Conservation (phyloP, 2,113 vertebrate genomes). For the Oreochromis niloticus region DNA sequence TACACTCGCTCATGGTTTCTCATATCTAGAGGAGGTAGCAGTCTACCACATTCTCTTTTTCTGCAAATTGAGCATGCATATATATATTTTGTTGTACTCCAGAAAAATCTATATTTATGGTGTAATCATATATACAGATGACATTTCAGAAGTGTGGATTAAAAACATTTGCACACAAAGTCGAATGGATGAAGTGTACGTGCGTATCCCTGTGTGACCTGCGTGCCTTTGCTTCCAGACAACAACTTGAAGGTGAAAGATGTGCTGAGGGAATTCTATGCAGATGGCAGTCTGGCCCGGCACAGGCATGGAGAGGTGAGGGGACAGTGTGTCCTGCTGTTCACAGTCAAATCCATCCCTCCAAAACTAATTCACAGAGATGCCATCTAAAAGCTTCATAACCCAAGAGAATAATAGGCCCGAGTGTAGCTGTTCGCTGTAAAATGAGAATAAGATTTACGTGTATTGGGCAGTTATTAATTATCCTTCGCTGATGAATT, state of each 20-base stretch:
- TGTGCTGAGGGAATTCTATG: constrained; percentile 81
- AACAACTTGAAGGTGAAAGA: constrained; percentile 86
- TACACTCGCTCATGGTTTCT: constrained; percentile 42
- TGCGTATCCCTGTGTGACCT: constrained; percentile 19
- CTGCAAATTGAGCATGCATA: not conserved
- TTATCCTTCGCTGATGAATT: constrained; percentile 24
- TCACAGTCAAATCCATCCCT: not conserved
- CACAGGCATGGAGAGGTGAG: constrained; percentile 85
- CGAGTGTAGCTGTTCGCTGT: not conserved
- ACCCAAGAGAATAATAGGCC: not conserved
- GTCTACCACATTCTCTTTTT: constrained; percentile 10
- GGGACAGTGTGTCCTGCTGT: constrained; percentile 3
- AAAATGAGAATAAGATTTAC: constrained; percentile 4
- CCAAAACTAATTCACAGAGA: not conserved
- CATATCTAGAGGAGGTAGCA: constrained; percentile 29
- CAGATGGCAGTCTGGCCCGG: constrained; percentile 72
- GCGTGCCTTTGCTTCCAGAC: constrained; percentile 69
- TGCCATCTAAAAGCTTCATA: not conserved
- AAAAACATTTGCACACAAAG: not conserved
- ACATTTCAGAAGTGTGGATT: not conserved
- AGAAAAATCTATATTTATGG: not conserved
- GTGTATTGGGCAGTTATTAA: constrained; percentile 6
- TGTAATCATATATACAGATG: not conserved
- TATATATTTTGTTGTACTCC: not conserved
- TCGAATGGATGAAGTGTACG: not conserved